Evolutionary conservation across 1,140 invertebrate species (phyloP).

Genomic region (Zaprionus ornatus): DNA sequence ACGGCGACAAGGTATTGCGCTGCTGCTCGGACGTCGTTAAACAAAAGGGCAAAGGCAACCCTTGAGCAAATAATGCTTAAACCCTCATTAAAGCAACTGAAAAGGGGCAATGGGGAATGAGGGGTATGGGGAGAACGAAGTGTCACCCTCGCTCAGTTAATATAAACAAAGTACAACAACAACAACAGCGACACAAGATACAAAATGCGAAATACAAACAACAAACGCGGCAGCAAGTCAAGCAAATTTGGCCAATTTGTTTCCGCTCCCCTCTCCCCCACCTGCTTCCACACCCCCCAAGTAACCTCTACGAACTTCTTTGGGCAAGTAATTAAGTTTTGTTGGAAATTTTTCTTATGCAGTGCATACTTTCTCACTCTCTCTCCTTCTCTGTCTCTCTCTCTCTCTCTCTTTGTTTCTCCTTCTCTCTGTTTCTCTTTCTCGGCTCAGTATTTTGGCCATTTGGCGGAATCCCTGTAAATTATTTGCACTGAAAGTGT

Average conservation of each 20-base stretch:
- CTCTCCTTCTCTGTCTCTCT: slow-evolving; percentile 20
- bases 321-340: slow-evolving; percentile 76
- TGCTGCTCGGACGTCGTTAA: slow-evolving; percentile 47
- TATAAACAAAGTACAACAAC: slow-evolving; percentile 71
- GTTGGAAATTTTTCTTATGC: slow-evolving; percentile 74
- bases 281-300: neutral
- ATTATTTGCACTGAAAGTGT: slow-evolving; percentile 61
- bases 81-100: slow-evolving; percentile 78
- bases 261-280: slow-evolving; percentile 24
- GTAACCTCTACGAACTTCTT: neutral
- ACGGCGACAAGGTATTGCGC: slow-evolving; percentile 55
- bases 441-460: slow-evolving; percentile 38
- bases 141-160: slow-evolving; percentile 78
- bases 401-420: neutral
- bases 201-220: slow-evolving; percentile 51
- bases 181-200: slow-evolving; percentile 39
- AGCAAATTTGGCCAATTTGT: slow-evolving; percentile 80
- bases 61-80: slow-evolving; percentile 80
- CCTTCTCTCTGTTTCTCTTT: neutral
- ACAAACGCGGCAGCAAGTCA: slow-evolving; percentile 73
- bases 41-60: slow-evolving; percentile 75
- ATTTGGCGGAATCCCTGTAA: slow-evolving; percentile 42
- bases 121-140: slow-evolving; percentile 29
- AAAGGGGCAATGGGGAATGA: neutral
- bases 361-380: slow-evolving; percentile 21